These are phyloP conservation scores for Potorous gilbertii DNA, from an alignment of 2,797 vertebrate species.

Conservation along the genomic window DNA sequence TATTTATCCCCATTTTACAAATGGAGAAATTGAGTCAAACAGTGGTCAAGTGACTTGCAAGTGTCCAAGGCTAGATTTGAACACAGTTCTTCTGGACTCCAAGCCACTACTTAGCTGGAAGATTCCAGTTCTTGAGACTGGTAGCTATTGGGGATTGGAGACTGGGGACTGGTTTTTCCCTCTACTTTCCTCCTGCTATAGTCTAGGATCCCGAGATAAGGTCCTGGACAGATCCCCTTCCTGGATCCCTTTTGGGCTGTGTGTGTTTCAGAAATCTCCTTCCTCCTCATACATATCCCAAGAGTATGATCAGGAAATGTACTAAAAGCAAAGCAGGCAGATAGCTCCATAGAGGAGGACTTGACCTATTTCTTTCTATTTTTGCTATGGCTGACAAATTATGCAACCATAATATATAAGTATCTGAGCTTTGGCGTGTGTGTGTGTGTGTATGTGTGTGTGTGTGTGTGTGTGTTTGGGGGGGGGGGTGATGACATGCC, in stretches of 20 bases:
- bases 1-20: neutral
- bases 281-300: neutral
- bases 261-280: neutral
- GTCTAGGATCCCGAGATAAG: neutral
- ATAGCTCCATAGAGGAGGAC: neutral
- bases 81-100: neutral
- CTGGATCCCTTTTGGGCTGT: neutral
- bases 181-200: neutral
- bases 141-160: neutral
- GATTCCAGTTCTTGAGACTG: neutral
- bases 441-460: too few relatives aligned
- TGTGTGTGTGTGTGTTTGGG: too few relatives aligned
- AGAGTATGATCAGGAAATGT: neutral
- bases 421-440: neutral
- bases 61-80: neutral
- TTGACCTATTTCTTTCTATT: neutral
- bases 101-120: neutral
- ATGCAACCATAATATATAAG: neutral
- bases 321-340: neutral
- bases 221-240: neutral
- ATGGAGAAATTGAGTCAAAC: neutral
- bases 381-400: neutral
- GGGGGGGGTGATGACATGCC: too few relatives aligned
- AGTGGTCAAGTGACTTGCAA: neutral
- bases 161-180: neutral